Base-by-base conservation (phyloP, 37 sponge, comb jelly and placozoan genomes). In the Dysidea cf. avara region DNA sequence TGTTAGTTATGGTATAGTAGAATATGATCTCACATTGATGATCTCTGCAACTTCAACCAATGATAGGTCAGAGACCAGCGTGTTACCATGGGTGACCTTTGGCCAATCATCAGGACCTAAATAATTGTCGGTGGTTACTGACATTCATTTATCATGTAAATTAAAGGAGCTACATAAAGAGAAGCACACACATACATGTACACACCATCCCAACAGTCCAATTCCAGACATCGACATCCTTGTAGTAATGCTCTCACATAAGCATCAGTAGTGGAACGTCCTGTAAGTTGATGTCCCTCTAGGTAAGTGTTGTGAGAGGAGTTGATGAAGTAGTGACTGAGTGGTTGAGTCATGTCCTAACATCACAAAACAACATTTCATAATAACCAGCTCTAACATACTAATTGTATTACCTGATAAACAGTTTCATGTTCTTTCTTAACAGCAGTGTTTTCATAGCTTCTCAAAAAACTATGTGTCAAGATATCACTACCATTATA, bases 281-380 rank as follows among this genome's bases (percentile, higher is more conserved):
- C 94, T 1, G 60, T 74, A 0, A 92, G 43, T 75, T 95, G 96
- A 56, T 95, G 86, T 5, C 66, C 96, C 66, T 80, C 78, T 52
- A 96, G 74, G 71, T 92, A 97, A 16, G 96, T 92, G 80, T 96
- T 96, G 68, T 96, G 96, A 46, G 84, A 82, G 39, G 94, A 96
- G 69, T 93, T 92, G 39, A 96, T 92, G 66, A 82, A 96, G 77
- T 96, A 96, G 71, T 96, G 96, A 51, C 90, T 83, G 22, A 96
- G 81, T 24, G 96, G 96, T 61, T 82, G 95, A 16, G 74, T 62
- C 96, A 92, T 92, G 65, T 92, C 93, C 81, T 92, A 57, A n/a
- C n/a, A 54, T 0, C 7, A 31, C 9, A 33, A 33, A 34, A 33
- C 9, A 12, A 5, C 5, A 43, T 12, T 5, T 5, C 46, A 12